These are phyloP conservation scores for Tyria jacobaeae DNA, from an alignment of 2,888 invertebrate genomes.

Conservation along the genomic window DNA sequence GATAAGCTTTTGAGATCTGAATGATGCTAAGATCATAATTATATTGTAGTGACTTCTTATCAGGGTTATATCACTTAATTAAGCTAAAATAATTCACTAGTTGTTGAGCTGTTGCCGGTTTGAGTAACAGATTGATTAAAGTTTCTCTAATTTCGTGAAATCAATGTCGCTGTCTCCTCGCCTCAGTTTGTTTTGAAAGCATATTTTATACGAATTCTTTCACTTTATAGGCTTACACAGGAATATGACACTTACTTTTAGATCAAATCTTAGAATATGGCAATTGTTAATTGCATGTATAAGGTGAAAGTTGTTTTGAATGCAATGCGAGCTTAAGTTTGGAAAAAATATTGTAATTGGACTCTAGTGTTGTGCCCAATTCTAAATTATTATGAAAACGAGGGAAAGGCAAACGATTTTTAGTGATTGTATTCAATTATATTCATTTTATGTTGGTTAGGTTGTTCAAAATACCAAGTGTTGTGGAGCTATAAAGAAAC, in stretches of 20 bases:
- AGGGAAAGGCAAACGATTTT: constrained; percentile 12
- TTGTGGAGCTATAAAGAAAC: background rate
- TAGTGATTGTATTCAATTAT: constrained; percentile 16
- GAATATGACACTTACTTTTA: constrained; percentile 49
- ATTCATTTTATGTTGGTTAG: constrained; percentile 5
- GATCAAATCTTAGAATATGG: constrained; percentile 49
- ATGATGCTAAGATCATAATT: constrained; percentile 20
- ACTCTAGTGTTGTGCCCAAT: constrained; percentile 14
- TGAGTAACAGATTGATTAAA: constrained; percentile 69
- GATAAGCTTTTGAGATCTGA: constrained; percentile 4
- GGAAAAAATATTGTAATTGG: constrained; percentile 15
- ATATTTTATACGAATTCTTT: constrained; percentile 35
- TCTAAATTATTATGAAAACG: constrained; percentile 13
- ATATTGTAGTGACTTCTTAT: constrained; percentile 31
- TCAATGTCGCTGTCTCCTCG: constrained; percentile 39
- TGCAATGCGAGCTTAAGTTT: constrained; percentile 7
- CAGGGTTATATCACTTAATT: constrained; percentile 43
- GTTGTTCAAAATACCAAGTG: background rate
- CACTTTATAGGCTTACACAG: constrained; percentile 30
- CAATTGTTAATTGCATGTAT: constrained; percentile 19
- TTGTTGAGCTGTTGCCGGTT: constrained; percentile 39
- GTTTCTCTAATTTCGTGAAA: constrained; percentile 50
- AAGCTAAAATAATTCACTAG: constrained; percentile 40
- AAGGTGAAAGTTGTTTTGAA: constrained; percentile 26
- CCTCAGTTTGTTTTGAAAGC: constrained; percentile 22